Evolutionary conservation across 2,113 vertebrate species (phyloP), one percentile per base, ranked within the genome.

Genomic region (Corythoichthys intestinalis): DNA sequence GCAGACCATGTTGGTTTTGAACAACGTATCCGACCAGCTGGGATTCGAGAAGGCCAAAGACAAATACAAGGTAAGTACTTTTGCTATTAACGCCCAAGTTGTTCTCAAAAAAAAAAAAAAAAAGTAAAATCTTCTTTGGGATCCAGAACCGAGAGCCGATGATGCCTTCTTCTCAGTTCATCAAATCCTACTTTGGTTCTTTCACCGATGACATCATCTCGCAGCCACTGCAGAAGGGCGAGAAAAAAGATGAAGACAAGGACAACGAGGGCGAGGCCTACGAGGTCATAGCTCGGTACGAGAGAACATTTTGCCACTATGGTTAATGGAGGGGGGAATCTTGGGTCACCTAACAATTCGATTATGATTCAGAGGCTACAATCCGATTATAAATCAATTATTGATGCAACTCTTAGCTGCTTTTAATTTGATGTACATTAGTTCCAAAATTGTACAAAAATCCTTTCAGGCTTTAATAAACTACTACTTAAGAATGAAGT

Each of bases 41-140:
- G 97, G 97, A 6, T 98, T 98, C 90, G 97, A 99, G 90, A 99
- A 99, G 86, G 97, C 97, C 89, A 99, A 98, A 92, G 96, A 98
- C 8, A 99, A 99, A 78, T 99, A 98, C 82, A 98, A 99, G 95
- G 97, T 98, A 91, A 70, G 49, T 58, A 58, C 56, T 37, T 58
- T 59, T 34, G 57, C 38, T 15, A 59, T 13, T 3, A 14, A 13
- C 5, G 4, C 35, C 11, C 11, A 35, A 10, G 20, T 5, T 17
- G 5, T 35, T 13, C 35, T 1, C n/a, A n/a, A n/a, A n/a, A n/a
- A n/a, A n/a, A n/a, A 12, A 11, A 4, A 7, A 46, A 63, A 37
- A 2, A 0, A 41, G 1, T 71, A 70, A 44, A 11, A 7, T 37
- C 14, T 48, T n/a, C 4, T 1, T 17, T 69, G 3, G 2, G 62